Evolutionary conservation across 2,113 vertebrate genomes (phyloP).

Genomic region (Passer montanus): DNA sequence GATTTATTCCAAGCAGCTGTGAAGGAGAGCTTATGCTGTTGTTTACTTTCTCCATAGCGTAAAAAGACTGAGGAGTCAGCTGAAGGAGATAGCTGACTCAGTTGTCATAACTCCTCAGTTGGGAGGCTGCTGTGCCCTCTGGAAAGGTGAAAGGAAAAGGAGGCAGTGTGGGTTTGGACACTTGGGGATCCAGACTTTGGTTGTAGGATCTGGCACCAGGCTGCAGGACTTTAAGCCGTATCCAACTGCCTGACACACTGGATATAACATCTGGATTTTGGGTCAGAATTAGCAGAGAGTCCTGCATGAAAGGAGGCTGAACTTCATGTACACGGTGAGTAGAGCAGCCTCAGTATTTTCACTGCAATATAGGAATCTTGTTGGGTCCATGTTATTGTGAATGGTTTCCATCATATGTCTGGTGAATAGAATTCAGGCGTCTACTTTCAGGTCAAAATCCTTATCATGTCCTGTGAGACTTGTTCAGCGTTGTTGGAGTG

Average conservation of each 20-base stretch:
- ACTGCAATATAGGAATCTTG: rapidly evolving
- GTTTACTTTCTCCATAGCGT: not conserved
- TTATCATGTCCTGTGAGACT: not conserved
- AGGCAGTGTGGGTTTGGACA: not conserved
- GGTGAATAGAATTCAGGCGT: not conserved
- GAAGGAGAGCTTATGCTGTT: not conserved
- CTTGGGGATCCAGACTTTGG: not conserved
- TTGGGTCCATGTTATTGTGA: not conserved
- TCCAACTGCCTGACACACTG: not conserved
- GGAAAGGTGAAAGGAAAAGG: not conserved
- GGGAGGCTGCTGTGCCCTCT: not conserved
- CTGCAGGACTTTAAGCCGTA: not conserved
- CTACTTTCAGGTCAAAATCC: not conserved
- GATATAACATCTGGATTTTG: rapidly evolving
- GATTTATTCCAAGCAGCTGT: not conserved
- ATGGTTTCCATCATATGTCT: not conserved
- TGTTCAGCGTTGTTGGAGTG: not conserved
- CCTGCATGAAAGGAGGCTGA: not conserved
- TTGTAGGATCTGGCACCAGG: not conserved
- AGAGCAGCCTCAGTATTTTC: not conserved
- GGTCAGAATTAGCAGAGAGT: not conserved
- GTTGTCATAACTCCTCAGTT: not conserved
- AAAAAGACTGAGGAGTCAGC: not conserved
- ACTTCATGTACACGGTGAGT: rapidly evolving
- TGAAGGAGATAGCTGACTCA: not conserved